Percentiles rank a stretch among this genome's conserved stretches.
These are phyloP conservation scores for Microdon myrmicae DNA, from an alignment of 2,888 invertebrate species.

Conservation along the genomic window DNA sequence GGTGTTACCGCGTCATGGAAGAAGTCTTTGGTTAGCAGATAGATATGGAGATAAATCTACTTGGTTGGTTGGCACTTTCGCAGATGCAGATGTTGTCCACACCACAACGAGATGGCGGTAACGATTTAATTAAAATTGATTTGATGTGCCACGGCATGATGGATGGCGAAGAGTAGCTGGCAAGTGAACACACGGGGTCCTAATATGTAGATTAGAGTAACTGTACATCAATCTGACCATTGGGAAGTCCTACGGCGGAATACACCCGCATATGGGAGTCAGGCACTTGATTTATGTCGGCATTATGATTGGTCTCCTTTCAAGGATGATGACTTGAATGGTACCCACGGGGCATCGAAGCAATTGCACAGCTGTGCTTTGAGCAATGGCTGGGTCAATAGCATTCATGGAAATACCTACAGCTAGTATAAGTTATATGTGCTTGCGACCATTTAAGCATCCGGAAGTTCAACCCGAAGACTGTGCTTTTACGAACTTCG, in stretches of 20 bases:
- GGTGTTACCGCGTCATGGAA: conserved; percentile 38
- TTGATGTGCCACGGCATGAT: conserved; percentile 49
- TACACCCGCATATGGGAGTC: conserved; percentile 47
- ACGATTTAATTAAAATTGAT: conserved; percentile 52
- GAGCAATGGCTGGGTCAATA: no score
- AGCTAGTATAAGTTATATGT: no score
- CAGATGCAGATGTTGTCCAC: conserved; percentile 2
- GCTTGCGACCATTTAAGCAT: no score
- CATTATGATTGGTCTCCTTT: conserved; percentile 41
- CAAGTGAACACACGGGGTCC: neutral
- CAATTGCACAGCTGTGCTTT: no score
- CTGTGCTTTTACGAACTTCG: no score
- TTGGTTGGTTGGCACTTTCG: conserved; percentile 4
- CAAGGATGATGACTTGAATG: conserved; percentile 48
- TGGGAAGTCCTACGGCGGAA: conserved; percentile 11
- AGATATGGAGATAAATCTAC: no score
- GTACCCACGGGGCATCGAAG: no score
- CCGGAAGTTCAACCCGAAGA: no score
- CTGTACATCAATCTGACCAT: conserved; percentile 19
- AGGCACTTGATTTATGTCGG: conserved; percentile 45
- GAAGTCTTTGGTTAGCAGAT: conserved; percentile 45
- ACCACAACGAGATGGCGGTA: conserved; percentile 11
- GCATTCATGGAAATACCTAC: no score
- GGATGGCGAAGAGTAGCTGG: conserved; percentile 21
- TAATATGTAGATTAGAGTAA: conserved; percentile 6